A percentile compares a stretch with the other conserved stretches of the same genome.
These are phyloP conservation scores for Epistrophe grossulariae DNA, from an alignment of 2,888 invertebrate species.

Conservation along the genomic window DNA sequence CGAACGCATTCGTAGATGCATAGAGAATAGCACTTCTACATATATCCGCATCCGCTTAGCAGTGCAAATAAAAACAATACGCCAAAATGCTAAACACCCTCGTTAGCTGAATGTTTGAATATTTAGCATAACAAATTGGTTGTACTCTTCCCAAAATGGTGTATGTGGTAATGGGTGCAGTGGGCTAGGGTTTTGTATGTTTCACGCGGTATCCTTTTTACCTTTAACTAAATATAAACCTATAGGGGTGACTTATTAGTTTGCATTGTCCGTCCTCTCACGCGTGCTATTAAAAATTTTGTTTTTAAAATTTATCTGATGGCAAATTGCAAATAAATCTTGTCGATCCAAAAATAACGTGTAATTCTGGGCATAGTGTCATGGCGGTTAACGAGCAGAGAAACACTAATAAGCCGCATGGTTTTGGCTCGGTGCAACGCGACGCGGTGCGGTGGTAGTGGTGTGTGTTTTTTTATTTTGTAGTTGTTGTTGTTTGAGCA, in stretches of 20 bases:
- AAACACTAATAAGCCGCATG: slow-evolving; percentile 51
- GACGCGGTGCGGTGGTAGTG: background rate
- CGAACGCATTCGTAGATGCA: slow-evolving; percentile 48
- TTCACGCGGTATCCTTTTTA: background rate
- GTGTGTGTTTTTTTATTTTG: background rate
- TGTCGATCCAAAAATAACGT: slow-evolving; percentile 38
- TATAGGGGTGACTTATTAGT: slow-evolving; percentile 45
- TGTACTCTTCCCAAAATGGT: slow-evolving; percentile 3
- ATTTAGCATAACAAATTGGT: slow-evolving; percentile 53
- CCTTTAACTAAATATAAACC: background rate
- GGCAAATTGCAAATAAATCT: slow-evolving; percentile 63
- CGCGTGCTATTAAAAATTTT: slow-evolving; percentile 44
- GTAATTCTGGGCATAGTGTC: slow-evolving; percentile 41
- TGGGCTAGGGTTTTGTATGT: background rate
- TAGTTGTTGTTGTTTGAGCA: background rate
- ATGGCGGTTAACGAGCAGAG: slow-evolving; percentile 46
- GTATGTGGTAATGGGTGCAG: background rate
- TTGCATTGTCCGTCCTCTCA: slow-evolving; percentile 28
- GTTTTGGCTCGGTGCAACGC: slow-evolving; percentile 2
- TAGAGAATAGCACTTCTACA: too few relatives aligned
- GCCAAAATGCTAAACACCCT: slow-evolving; percentile 58
- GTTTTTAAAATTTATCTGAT: slow-evolving; percentile 51
- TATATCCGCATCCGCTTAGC: slow-evolving; percentile 11
- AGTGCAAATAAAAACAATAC: slow-evolving; percentile 56
- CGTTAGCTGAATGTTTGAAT: slow-evolving; percentile 31